phyloP scores from a whole-genome alignment of 2,113 vertebrate genomes.

The Carlito syrichta region DNA sequence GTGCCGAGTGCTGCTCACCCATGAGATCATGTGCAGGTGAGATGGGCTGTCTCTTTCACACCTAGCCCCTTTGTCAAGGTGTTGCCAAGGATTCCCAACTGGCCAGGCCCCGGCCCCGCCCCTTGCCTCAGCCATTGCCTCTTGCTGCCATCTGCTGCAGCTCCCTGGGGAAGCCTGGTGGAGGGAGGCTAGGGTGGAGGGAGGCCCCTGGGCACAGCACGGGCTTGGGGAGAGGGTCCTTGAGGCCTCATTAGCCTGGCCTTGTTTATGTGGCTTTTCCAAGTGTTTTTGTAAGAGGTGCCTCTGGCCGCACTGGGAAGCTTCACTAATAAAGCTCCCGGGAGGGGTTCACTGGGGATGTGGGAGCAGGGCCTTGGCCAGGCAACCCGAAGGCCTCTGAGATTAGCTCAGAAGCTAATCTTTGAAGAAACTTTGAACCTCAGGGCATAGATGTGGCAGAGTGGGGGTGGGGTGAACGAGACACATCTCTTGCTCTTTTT shows the following conservation, averaged over 20 bases:
- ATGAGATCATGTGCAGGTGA: constrained; percentile 97
- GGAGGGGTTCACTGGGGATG: constrained; percentile 82
- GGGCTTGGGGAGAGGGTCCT: constrained; percentile 67
- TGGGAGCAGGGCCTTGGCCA: background rate
- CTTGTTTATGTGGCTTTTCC: constrained; percentile 89
- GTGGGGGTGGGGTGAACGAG: fast-evolving
- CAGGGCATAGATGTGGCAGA: background rate
- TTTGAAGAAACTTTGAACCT: constrained; percentile 4
- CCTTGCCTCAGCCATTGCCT: background rate
- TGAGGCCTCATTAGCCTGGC: constrained; percentile 87
- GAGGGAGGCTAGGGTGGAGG: background rate
- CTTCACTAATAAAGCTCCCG: constrained; percentile 88
- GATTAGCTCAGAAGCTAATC: background rate
- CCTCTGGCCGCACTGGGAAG: constrained; percentile 87
- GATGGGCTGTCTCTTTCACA: background rate
- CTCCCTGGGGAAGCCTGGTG: background rate
- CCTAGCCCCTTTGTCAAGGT: background rate
- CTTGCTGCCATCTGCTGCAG: background rate
- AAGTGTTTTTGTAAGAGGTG: constrained; percentile 88
- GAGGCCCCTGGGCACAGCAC: constrained; percentile 14
- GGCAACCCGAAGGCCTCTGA: background rate
- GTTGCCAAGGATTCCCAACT: background rate
- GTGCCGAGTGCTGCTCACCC: constrained; percentile 96
- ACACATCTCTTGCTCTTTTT: background rate
- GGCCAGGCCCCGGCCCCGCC: background rate